These are phyloP conservation scores for Salvelinus sp. DNA, from an alignment of 2,113 vertebrate genomes.

Conservation along the genomic window DNA sequence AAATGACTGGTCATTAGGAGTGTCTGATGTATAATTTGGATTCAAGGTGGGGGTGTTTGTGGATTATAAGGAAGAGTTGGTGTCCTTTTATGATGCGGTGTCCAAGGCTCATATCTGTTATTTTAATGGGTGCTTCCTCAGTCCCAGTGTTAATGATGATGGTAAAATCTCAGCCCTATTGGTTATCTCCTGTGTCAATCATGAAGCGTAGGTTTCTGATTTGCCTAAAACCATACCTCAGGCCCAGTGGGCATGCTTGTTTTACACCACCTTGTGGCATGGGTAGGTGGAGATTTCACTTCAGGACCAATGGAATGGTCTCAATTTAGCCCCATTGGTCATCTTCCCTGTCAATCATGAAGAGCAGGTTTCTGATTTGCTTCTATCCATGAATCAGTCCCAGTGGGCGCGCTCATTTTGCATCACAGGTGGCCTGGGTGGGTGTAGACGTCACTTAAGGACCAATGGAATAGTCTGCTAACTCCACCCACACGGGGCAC, in stretches of 20 bases:
- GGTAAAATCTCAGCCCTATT: not conserved
- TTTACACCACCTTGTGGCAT: too few relatives aligned
- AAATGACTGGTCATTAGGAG: too few relatives aligned
- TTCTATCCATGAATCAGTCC: conserved; percentile 61
- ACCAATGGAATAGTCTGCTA: too few relatives aligned
- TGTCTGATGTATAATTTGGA: too few relatives aligned
- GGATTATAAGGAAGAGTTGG: conserved; percentile 56
- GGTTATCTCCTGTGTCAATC: too few relatives aligned
- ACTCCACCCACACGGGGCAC: too few relatives aligned
- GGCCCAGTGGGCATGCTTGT: conserved; percentile 42
- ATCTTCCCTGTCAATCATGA: conserved; percentile 32
- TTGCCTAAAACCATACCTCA: conserved; percentile 50
- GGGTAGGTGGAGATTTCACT: too few relatives aligned
- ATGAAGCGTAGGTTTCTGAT: too few relatives aligned
- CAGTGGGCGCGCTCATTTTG: conserved; percentile 19
- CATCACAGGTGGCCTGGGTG: too few relatives aligned
- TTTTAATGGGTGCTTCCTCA: conserved; percentile 53
- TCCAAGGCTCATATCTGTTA: conserved; percentile 59
- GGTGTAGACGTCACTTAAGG: too few relatives aligned
- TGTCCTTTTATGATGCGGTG: conserved; percentile 61
- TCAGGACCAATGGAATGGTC: too few relatives aligned
- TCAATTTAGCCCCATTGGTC: conserved; percentile 21
- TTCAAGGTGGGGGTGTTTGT: conserved; percentile 56
- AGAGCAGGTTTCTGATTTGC: too few relatives aligned
- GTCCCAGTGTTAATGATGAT: conserved; percentile 1